Evolutionary conservation across 2,888 invertebrate species (phyloP).

Genomic region (Pristionchus arcanus): DNA sequence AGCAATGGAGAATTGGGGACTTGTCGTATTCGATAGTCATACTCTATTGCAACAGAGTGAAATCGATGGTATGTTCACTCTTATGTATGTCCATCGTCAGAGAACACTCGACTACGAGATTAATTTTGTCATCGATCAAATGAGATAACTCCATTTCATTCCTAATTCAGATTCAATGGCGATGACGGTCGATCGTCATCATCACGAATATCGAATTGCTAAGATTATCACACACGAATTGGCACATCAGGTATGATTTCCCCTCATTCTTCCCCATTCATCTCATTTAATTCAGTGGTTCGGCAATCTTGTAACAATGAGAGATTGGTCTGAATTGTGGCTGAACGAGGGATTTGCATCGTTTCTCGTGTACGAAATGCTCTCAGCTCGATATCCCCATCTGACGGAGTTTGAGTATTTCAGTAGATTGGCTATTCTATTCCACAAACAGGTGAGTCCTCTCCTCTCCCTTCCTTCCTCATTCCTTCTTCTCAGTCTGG

Average conservation of each 20-base stretch:
- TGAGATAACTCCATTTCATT: background rate
- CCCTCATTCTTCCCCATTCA: background rate
- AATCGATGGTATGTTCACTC: slow-evolving; percentile 56
- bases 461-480: background rate
- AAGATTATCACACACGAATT: slow-evolving; percentile 81
- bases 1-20: slow-evolving; percentile 82
- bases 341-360: slow-evolving; percentile 80
- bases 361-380: slow-evolving; percentile 77
- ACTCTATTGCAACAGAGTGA: slow-evolving; percentile 67
- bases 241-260: slow-evolving; percentile 79
- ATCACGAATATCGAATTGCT: slow-evolving; percentile 74
- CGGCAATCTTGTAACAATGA: slow-evolving; percentile 79
- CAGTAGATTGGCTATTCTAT: slow-evolving; percentile 64
- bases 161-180: slow-evolving; percentile 63
- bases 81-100: no score
- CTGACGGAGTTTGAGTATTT: slow-evolving; percentile 75
- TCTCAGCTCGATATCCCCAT: slow-evolving; percentile 67
- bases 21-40: slow-evolving; percentile 79
- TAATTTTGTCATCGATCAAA: background rate
- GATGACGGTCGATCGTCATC: slow-evolving; percentile 75
- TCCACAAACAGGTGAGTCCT: slow-evolving; percentile 62
- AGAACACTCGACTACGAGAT: no score
- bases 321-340: slow-evolving; percentile 79
- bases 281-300: slow-evolving; percentile 65
- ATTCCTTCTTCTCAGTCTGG: slow-evolving; percentile 44